Base-by-base conservation (phyloP, 37 sponge, comb jelly and placozoan species). In the Dysidea cf. avara region DNA sequence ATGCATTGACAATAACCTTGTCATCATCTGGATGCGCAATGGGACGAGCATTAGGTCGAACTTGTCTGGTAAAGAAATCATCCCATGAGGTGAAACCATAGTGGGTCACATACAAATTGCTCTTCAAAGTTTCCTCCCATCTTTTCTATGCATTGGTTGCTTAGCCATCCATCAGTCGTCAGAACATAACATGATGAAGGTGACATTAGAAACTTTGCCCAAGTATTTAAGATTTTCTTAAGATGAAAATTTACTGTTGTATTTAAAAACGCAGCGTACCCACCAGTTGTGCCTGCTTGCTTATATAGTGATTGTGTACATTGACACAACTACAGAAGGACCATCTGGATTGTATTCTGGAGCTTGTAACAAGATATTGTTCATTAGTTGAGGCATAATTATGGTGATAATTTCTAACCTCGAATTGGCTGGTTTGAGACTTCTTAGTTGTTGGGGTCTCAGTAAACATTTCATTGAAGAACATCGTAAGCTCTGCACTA, bases 81-180 rank as follows among this genome's bases (percentile, higher is more conserved):
- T n/a, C n/a, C n/a, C 81, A 72, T 34, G 73, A 81, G 32, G 7
- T 55, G 66, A 81, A 81, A 7, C 81, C 74, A 26, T 64, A 72
- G 55, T 81, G 56, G 30, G 49, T 7, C 3, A 40, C 37, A 1
- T 37, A 25, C 1, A 74, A 66, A 28, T 81, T 47, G 24, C 67
- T 64, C 18, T 50, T 37, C 49, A 71, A 81, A 3, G 52, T 46
- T 7, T 1, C 16, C 31, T 6, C 55, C 49, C 72, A 71, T 81
- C 35, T 52, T 13, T 14, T 21, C 28, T 66, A 64, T 56, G 32
- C 69, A 69, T 18, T 57, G 51, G 6, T 43, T 37, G 11, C 69
- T 61, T 12, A 78, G 59, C 79, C 79, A 78, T 18, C 79, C 79
- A 2, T n/a, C n/a, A n/a, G n/a, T n/a, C n/a, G 1, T 49, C 36